A percentile compares a stretch with the other conserved stretches of the same genome.
Conservation (phyloP, 1,140 invertebrate species). For the Lucilia sericata region DNA sequence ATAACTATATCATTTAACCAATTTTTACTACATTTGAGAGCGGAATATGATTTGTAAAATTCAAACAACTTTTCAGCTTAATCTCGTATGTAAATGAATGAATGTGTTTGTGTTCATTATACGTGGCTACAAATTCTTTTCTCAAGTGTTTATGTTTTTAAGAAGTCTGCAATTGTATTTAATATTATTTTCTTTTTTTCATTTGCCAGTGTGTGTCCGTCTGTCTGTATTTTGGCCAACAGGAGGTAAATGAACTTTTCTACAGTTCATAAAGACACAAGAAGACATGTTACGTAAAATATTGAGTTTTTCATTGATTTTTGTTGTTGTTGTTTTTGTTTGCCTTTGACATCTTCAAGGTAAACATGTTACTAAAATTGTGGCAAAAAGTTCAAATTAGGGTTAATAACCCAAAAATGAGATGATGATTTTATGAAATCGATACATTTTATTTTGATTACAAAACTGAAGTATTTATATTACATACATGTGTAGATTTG, state of each 20-base stretch:
- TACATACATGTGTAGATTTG: background rate
- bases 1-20: too few species aligned
- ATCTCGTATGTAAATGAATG: background rate
- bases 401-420: background rate
- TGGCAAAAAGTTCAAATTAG: background rate
- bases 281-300: background rate
- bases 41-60: too few species aligned
- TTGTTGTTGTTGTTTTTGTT: background rate
- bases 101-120: background rate
- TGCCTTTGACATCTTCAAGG: background rate
- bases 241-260: slow-evolving; percentile 19
- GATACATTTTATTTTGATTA: background rate
- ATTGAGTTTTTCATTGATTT: background rate
- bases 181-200: background rate
- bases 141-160: slow-evolving; percentile 5
- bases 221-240: background rate
- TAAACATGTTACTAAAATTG: background rate
- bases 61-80: background rate
- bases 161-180: slow-evolving; percentile 9
- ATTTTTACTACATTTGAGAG: too few species aligned
- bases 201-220: background rate
- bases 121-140: background rate
- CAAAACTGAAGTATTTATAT: background rate
- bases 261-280: background rate
- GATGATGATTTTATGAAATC: background rate